These are phyloP conservation scores for Ochropacha duplaris DNA, from an alignment of 2,888 invertebrate species.

Conservation along the genomic window DNA sequence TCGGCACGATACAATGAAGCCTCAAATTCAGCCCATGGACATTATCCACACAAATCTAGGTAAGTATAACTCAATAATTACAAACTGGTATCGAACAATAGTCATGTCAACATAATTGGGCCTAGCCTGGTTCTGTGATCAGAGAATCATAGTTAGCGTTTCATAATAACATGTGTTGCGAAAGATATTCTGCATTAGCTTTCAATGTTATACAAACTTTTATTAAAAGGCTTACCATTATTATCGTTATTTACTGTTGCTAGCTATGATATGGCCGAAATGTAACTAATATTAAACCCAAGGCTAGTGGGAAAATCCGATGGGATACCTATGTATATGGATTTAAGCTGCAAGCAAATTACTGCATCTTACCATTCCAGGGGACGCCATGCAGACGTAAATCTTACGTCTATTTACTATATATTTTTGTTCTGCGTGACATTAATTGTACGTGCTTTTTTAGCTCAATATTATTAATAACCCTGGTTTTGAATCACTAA, in stretches of 20 bases:
- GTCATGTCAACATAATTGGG: neutral
- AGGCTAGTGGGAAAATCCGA: too few species aligned
- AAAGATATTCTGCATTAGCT: neutral
- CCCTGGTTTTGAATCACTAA: constrained; percentile 18
- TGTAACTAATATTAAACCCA: too few species aligned
- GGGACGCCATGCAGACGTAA: too few species aligned
- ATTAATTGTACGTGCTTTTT: constrained; percentile 4
- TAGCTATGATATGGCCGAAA: too few species aligned
- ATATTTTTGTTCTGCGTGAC: constrained; percentile 1
- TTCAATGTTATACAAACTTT: too few species aligned
- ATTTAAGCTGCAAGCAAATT: too few species aligned
- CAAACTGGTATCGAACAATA: neutral
- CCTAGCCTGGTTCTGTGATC: neutral
- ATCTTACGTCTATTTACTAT: too few species aligned
- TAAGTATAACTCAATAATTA: neutral
- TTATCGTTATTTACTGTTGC: too few species aligned
- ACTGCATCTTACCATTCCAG: too few species aligned
- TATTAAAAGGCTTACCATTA: too few species aligned
- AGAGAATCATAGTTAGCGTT: neutral
- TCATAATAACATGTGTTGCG: neutral
- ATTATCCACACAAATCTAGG: neutral
- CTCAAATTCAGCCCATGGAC: neutral
- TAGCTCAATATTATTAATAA: constrained; percentile 21
- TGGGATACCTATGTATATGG: too few species aligned
- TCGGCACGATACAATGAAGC: neutral